Base-by-base conservation (phyloP, 2,888 invertebrate genomes). In the Boloria euphrosyne region DNA sequence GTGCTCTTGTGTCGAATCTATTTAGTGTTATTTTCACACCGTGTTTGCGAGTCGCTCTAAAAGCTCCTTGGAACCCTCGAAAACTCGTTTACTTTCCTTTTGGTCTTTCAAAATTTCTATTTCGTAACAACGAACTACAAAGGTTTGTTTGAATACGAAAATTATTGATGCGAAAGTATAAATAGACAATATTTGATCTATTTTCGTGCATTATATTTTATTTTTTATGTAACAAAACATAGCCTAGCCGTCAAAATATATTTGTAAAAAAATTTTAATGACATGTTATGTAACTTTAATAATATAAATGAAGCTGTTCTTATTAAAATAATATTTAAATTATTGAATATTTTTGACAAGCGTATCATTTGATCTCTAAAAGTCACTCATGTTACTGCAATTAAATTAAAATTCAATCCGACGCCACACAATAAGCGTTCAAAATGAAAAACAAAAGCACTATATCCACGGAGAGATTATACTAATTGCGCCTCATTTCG, bases 1-100 rank as follows among this genome's bases (percentile, higher is more conserved):
- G 78, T 75, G 78, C 77, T 76, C 74, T 78, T 66, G 65, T 70
- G 68, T 72, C 68, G 65, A 71, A 66, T 62, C 75, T 72, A 75
- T 79, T 81, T 77, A 77, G 70, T 70, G 73, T 75, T 78, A 78
- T 75, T 75, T 76, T 76, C 75, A 71, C 71, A 71, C 57, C 72
- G 70, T 71, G 66, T 65, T 71, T 67, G 70, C 65, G 73, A 75
- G 70, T 78, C 77, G 66, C 74, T 76, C 77, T 80, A 76, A 79
- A 79, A 80, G 78, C 77, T 70, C 75, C 74, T 73, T 71, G 68
- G 57, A 65, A 66, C 70, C 73, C 46, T 71, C 70, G 69, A 62
- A 70, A 72, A 78, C 73, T 69, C 73, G 68, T 73, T 75, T 76
- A 73, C 74, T 75, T 77, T 74, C 63, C 50, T 53, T n/a, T 59